These are phyloP conservation scores for Bujurquina vittata DNA, from an alignment of 2,113 vertebrate species.

Conservation along the genomic window DNA sequence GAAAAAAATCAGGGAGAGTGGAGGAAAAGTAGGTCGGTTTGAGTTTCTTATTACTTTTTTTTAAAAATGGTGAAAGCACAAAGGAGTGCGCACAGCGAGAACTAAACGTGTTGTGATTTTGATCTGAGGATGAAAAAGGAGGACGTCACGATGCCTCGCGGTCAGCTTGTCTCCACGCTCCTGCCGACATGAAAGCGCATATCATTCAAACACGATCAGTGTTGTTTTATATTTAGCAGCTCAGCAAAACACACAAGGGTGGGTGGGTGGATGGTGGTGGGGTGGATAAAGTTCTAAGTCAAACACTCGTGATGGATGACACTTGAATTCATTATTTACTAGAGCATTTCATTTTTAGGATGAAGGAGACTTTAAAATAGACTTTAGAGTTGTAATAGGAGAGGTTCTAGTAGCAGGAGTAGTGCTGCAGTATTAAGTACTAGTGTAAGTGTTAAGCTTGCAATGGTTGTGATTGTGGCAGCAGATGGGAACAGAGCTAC, in stretches of 20 bases:
- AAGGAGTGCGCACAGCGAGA: neutral
- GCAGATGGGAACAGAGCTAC: neutral
- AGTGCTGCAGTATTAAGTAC: rapidly evolving
- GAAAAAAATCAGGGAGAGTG: neutral
- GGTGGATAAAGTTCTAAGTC: neutral
- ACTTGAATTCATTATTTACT: slow-evolving; percentile 33
- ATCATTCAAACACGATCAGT: slow-evolving; percentile 15
- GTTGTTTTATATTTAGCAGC: slow-evolving; percentile 52
- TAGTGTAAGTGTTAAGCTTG: neutral
- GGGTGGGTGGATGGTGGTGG: too few relatives aligned
- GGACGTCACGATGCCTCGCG: slow-evolving; percentile 33
- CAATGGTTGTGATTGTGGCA: neutral
- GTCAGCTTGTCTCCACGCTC: slow-evolving; percentile 45
- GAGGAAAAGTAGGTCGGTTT: slow-evolving; percentile 40
- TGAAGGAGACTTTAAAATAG: neutral
- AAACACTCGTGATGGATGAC: slow-evolving; percentile 14
- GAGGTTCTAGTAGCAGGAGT: neutral
- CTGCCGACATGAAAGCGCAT: slow-evolving; percentile 44
- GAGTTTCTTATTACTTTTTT: slow-evolving; percentile 15
- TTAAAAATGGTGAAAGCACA: slow-evolving; percentile 1
- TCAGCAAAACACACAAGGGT: neutral
- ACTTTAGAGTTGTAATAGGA: neutral
- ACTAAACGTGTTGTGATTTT: neutral
- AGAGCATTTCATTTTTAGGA: neutral
- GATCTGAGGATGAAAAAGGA: slow-evolving; percentile 43